Conservation (phyloP, 2,113 vertebrate species). For the Lipophrys pholis region DNA sequence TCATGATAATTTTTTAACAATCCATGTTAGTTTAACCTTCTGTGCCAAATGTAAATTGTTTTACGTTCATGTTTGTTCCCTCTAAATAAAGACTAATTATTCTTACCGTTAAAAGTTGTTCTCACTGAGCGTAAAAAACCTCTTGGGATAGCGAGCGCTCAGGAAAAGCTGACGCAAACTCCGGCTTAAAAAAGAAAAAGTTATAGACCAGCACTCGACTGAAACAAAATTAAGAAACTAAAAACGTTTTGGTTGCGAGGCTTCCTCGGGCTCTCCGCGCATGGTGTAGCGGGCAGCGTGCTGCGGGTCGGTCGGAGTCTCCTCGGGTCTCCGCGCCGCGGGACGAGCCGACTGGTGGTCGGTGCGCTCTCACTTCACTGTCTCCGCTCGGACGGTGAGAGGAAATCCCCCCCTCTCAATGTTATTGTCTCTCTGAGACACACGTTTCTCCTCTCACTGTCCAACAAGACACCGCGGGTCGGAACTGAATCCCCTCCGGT, state of each 20-base stretch:
- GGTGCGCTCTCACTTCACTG: conserved; percentile 24
- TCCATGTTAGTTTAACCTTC: not conserved
- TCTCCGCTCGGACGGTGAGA: conserved; percentile 27
- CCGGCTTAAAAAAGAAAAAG: conserved; percentile 12
- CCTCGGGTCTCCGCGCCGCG: conserved; percentile 32
- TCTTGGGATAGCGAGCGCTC: conserved; percentile 28
- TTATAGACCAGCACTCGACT: not conserved
- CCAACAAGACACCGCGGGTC: conserved; percentile 42
- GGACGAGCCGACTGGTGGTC: conserved; percentile 37
- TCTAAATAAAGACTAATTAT: not conserved
- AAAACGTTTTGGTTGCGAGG: not conserved
- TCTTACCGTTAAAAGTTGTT: conserved; percentile 69
- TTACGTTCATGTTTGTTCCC: not conserved
- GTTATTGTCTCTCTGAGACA: conserved; percentile 44
- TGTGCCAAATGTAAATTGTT: not conserved
- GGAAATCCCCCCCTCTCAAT: conserved; percentile 30
- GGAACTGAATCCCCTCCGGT: conserved; percentile 65
- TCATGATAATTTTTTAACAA: not conserved
- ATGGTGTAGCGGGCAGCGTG: not conserved
- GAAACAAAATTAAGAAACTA: conserved; percentile 7
- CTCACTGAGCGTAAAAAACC: conserved; percentile 24
- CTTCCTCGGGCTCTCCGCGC: conserved; percentile 11
- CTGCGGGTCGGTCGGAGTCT: conserved; percentile 7
- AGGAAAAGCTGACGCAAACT: conserved; percentile 41
- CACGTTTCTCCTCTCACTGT: conserved; percentile 41